Conservation (phyloP, 2,797 vertebrate species). For the Bradypus variegatus region DNA sequence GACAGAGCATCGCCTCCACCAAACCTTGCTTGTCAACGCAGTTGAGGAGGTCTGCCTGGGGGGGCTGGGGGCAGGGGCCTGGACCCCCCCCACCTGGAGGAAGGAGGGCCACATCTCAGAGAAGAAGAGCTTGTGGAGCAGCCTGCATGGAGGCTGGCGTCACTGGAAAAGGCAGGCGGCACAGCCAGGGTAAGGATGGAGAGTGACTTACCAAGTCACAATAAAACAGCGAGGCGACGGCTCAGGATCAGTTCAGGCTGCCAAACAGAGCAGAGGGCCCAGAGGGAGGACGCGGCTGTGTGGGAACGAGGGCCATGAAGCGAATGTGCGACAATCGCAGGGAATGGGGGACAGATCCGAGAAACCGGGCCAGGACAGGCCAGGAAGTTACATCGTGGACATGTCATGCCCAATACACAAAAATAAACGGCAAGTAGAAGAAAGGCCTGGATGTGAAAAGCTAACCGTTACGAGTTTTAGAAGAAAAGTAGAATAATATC, state of each 20-base stretch:
- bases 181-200: neutral
- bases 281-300: rapidly evolving
- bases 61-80: neutral
- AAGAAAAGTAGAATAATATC: neutral
- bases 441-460: neutral
- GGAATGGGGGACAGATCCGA: neutral
- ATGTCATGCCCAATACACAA: no score
- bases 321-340: rapidly evolving
- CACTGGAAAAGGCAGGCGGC: neutral
- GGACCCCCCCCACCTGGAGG: no score
- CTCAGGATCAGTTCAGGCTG: no score
- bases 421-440: no score
- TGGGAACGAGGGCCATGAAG: rapidly evolving
- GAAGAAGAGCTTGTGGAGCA: neutral
- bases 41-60: neutral
- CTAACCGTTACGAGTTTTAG: neutral
- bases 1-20: no score
- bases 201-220: neutral
- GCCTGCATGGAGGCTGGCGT: rapidly evolving
- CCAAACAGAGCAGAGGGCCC: neutral
- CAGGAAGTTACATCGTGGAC: neutral
- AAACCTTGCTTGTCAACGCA: neutral
- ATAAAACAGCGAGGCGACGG: rapidly evolving
- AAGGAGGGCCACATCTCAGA: neutral
- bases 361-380: rapidly evolving